These are phyloP conservation scores for Leptinotarsa undecemlineata DNA, from an alignment of 1,140 invertebrate species.

Conservation along the genomic window DNA sequence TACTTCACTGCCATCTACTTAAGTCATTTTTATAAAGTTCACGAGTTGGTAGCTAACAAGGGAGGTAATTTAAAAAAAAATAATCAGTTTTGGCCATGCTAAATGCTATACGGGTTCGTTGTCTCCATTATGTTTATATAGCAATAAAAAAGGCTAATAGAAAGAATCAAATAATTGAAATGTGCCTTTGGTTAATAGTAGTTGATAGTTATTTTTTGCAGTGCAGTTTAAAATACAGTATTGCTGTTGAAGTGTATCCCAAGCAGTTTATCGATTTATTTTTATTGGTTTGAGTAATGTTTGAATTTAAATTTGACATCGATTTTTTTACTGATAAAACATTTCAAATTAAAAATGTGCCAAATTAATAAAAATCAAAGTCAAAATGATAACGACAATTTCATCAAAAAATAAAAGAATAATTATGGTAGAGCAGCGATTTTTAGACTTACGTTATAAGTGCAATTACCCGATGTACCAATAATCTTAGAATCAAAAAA, in stretches of 20 bases:
- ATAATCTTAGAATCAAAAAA: conserved; percentile 35
- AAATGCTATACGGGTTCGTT: conserved; percentile 13
- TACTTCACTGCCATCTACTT: conserved; percentile 42
- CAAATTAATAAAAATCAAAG: conserved; percentile 25
- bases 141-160: conserved; percentile 26
- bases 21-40: conserved; percentile 31
- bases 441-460: conserved; percentile 37
- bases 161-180: conserved; percentile 20
- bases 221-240: neutral
- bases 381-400: conserved; percentile 7
- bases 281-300: neutral
- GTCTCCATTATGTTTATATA: conserved; percentile 20
- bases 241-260: too few relatives aligned
- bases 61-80: neutral
- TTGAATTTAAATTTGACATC: neutral
- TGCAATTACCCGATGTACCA: conserved; percentile 45
- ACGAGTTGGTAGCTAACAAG: conserved; percentile 1
- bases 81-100: neutral
- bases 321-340: neutral
- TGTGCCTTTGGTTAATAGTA: conserved; percentile 28
- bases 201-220: conserved; percentile 6
- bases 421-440: conserved; percentile 25
- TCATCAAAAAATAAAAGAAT: conserved; percentile 10
- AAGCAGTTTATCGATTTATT: neutral
- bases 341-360: conserved; percentile 17